Conservation (phyloP, 2,113 vertebrate species). For the Pluvialis apricaria region DNA sequence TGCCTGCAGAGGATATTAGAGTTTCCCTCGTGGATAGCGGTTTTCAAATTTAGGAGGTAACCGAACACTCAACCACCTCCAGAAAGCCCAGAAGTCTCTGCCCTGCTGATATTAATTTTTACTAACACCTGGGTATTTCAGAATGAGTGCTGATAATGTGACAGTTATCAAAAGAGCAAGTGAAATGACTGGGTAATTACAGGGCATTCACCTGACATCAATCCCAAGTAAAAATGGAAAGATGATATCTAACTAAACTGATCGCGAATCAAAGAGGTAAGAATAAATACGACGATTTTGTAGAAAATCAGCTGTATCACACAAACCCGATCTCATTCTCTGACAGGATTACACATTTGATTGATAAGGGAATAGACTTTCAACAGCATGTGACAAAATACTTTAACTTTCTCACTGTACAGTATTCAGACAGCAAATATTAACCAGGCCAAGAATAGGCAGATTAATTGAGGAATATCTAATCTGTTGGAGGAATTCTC, state of each 20-base stretch:
- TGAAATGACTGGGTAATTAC: constrained; percentile 38
- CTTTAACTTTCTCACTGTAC: constrained; percentile 11
- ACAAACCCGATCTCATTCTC: constrained; percentile 16
- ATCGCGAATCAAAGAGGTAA: constrained; percentile 32
- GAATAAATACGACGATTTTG: constrained; percentile 6
- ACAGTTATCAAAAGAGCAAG: not conserved
- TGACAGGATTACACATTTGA: constrained; percentile 50
- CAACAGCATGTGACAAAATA: constrained; percentile 60
- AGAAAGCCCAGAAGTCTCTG: not conserved
- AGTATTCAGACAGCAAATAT: constrained; percentile 9
- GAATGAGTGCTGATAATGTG: not conserved
- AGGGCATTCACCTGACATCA: constrained; percentile 45
- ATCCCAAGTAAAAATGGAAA: constrained; percentile 13
- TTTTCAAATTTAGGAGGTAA: not conserved
- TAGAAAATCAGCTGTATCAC: constrained; percentile 28
- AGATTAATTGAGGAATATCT: constrained; percentile 14
- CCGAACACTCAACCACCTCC: not conserved
- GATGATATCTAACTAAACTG: constrained; percentile 37
- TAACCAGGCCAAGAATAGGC: constrained; percentile 1
- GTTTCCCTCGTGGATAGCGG: not conserved
- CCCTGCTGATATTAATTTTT: not conserved
- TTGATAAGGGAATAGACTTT: constrained; percentile 64
- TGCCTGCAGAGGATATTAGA: not conserved
- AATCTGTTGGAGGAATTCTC: not conserved
- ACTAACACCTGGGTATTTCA: not conserved